Conservation (phyloP, 2,113 vertebrate genomes). For the Stegostoma tigrinum region DNA sequence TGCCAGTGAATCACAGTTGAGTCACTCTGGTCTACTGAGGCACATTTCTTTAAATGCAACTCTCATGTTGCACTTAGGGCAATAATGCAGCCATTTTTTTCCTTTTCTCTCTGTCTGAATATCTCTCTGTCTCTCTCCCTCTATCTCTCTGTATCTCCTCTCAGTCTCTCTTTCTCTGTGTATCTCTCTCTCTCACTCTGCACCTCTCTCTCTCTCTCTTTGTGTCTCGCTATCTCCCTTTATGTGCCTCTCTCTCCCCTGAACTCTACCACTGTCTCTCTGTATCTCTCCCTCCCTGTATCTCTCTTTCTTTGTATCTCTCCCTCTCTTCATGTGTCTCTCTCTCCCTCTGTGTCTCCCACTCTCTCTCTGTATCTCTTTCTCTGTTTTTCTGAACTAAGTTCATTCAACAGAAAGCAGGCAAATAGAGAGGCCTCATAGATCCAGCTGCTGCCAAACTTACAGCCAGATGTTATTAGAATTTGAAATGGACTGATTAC, state of each 20-base stretch:
- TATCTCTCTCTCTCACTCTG: neutral
- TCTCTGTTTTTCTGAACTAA: neutral
- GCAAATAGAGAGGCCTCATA: neutral
- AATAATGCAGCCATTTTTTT: neutral
- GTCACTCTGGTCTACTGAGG: neutral
- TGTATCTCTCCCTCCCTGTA: neutral
- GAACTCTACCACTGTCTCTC: neutral
- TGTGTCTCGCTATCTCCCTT: neutral
- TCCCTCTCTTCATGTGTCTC: neutral
- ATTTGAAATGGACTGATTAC: constrained; percentile 17
- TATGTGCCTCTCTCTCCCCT: neutral
- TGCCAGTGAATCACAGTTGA: neutral
- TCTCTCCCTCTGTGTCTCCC: too few species aligned
- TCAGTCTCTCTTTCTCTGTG: too few species aligned
- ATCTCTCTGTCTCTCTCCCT: neutral
- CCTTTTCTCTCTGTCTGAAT: neutral
- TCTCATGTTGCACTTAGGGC: neutral
- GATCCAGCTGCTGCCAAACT: neutral
- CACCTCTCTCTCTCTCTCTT: neutral
- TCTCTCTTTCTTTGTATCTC: neutral
- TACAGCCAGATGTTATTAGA: neutral
- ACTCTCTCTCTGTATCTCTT: neutral
- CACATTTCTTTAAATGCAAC: neutral
- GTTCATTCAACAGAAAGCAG: neutral
- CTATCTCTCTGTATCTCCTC: neutral